Evolutionary conservation across 1,140 invertebrate species (phyloP), one percentile per base, ranked within the genome.

Genomic region (Aphelinus certus): DNA sequence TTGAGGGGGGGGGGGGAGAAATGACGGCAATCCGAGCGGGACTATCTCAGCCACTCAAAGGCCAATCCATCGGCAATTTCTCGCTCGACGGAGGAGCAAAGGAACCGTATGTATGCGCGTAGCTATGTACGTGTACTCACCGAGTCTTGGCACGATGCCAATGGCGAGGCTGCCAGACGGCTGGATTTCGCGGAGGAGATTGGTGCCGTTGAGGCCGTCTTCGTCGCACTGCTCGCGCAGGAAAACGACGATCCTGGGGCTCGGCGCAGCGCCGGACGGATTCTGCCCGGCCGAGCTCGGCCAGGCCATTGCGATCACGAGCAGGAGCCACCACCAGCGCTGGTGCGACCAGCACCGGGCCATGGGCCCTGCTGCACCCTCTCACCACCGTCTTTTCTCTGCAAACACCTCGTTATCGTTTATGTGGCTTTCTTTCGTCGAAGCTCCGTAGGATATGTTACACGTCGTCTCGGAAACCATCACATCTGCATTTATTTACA

Each of bases 271-370:
- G 53, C 45, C 10, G 7, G 7, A 42, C 45, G 62, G 61, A n/a
- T 53, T 65, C 56, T 65, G 64, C 55, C 51, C 42, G n/a, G n/a
- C 53, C 55, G 55, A 65, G 53, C 65, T n/a, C 10, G 42, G 66
- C 45, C 57, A 48, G 67, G 76, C 80, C 66, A 86, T 78, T 80
- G 80, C 79, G 77, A 26, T 26, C 26, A 83, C 80, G 78, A 86
- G 78, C 81, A 84, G 78, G 78, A 87, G 79, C 84, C 84, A 88
- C 84, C 84, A 84, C 83, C 85, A 83, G 79, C 82, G 78, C 82
- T 84, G 81, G 78, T 79, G 81, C 74, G 81, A 83, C 83, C 81
- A 84, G 78, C 82, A 82, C 78, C 85, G 83, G 86, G 85, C 86
- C 86, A 88, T 88, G 82, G 83, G 83, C 86, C 83, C 78, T 57